Conservation (phyloP, 2,888 invertebrate genomes). For the Toxonevra muliebris region DNA sequence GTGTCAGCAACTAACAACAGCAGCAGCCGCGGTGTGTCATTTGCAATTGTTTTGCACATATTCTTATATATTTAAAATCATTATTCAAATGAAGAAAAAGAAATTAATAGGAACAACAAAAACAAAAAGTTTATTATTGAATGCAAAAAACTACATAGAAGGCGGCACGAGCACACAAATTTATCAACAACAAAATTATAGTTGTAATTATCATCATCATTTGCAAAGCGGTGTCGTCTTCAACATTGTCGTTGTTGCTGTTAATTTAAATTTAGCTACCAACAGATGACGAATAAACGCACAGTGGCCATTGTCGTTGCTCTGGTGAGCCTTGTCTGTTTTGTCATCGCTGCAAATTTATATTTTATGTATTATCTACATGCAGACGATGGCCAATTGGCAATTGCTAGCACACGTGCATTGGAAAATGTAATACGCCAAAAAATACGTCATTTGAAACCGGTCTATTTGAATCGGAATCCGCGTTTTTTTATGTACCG, state of each 20-base stretch:
- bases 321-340: conserved; percentile 54
- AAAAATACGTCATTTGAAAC: conserved; percentile 61
- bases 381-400: conserved; percentile 62
- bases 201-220: too few species aligned
- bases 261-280: too few species aligned
- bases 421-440: conserved; percentile 61
- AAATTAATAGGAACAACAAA: too few species aligned
- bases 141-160: too few species aligned
- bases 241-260: too few species aligned
- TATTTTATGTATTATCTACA: conserved; percentile 65
- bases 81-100: too few species aligned
- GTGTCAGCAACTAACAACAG: conserved; percentile 14
- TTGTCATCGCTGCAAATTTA: conserved; percentile 60
- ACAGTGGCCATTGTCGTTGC: conserved; percentile 55
- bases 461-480: conserved; percentile 63
- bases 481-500: conserved; percentile 64
- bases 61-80: too few species aligned
- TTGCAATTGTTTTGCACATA: too few species aligned
- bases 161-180: too few species aligned
- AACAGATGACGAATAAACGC: conserved; percentile 55
- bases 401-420: conserved; percentile 65
- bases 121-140: too few species aligned
- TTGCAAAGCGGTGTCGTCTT: too few species aligned
- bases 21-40: conserved; percentile 14
- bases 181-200: too few species aligned